A percentile compares a stretch with the other conserved stretches of the same genome.
Evolutionary conservation across 2,797 vertebrate genomes (phyloP).

Genomic region (Thripadectes ignobilis): DNA sequence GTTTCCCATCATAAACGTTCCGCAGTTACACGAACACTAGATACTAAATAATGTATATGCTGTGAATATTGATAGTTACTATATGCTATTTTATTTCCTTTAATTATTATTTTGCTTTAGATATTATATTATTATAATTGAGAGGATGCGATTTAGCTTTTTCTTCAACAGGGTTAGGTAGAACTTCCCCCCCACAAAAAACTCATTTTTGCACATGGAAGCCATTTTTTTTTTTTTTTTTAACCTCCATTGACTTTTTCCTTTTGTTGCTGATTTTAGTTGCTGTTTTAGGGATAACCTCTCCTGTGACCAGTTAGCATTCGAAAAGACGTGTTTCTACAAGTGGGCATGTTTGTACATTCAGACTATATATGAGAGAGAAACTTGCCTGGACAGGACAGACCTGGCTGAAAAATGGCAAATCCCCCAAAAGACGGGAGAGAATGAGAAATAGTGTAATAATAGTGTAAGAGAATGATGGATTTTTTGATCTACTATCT

Average conservation of each 20-base stretch:
- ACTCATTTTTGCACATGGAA: neutral
- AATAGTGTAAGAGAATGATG: neutral
- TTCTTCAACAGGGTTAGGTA: neutral
- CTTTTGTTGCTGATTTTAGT: neutral
- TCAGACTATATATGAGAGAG: neutral
- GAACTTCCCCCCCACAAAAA: neutral
- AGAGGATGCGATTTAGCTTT: neutral
- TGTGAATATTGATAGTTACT: neutral
- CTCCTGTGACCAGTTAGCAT: neutral
- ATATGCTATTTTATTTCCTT: neutral
- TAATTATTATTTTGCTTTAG: neutral
- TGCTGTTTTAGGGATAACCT: fast-evolving
- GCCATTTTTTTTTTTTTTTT: too few relatives aligned
- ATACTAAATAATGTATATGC: neutral
- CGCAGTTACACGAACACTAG: neutral
- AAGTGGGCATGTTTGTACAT: neutral
- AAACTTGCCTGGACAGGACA: neutral
- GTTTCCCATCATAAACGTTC: neutral
- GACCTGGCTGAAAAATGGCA: neutral
- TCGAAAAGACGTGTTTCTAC: neutral
- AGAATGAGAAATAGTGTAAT: neutral
- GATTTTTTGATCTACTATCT: neutral
- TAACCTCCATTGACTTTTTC: neutral
- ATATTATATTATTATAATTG: neutral
- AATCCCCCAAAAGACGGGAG: neutral